Evolutionary conservation across 2,797 vertebrate species (phyloP).

Genomic region (Poeciliopsis presidionis): DNA sequence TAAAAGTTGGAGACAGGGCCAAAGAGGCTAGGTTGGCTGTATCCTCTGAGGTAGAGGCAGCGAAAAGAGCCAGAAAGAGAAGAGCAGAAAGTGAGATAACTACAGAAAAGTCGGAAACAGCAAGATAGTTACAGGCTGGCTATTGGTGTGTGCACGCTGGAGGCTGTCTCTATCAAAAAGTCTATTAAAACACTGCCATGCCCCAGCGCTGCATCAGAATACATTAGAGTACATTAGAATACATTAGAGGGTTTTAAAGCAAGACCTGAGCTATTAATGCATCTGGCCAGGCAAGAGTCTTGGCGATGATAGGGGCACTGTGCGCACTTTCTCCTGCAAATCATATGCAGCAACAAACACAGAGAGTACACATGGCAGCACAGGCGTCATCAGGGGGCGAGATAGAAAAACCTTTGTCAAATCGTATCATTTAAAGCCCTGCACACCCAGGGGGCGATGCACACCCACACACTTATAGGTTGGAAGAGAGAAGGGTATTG

Average conservation of each 20-base stretch:
- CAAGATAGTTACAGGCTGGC: slow-evolving; percentile 30
- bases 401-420: slow-evolving; percentile 64
- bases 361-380: slow-evolving; percentile 21
- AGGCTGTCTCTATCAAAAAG: slow-evolving; percentile 68
- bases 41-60: slow-evolving; percentile 41
- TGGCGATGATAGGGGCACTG: slow-evolving; percentile 55
- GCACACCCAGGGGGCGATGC: slow-evolving; percentile 17
- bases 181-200: slow-evolving; percentile 74
- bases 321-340: slow-evolving; percentile 26
- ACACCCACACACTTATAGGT: slow-evolving; percentile 26
- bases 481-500: slow-evolving; percentile 19
- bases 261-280: slow-evolving; percentile 70
- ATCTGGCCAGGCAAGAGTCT: slow-evolving; percentile 70
- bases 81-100: slow-evolving; percentile 33
- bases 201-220: slow-evolving; percentile 70
- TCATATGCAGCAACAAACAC: slow-evolving; percentile 19
- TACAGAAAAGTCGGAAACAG: slow-evolving; percentile 31
- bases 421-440: slow-evolving; percentile 38
- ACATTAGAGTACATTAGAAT: slow-evolving; percentile 81
- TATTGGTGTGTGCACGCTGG: slow-evolving; percentile 56
- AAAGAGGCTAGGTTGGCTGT: slow-evolving; percentile 23
- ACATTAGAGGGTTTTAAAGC: slow-evolving; percentile 79
- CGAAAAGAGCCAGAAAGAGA: slow-evolving; percentile 15
- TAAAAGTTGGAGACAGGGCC: slow-evolving; percentile 41
- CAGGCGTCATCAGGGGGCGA: slow-evolving; percentile 38